Conservation (phyloP, 2,888 invertebrate species). For the Osmoderma eremita region DNA sequence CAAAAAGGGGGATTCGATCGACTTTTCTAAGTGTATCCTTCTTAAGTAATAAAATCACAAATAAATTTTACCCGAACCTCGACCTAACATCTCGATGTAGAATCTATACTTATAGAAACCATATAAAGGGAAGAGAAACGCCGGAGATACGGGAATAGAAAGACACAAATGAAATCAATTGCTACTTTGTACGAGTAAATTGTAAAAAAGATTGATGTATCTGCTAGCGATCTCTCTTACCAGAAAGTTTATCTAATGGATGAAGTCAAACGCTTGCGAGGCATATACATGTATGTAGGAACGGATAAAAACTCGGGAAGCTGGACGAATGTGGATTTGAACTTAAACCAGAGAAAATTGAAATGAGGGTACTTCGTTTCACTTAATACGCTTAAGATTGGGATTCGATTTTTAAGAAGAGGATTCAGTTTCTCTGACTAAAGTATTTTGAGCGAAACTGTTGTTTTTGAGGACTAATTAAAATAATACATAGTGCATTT, state of each 20-base stretch:
- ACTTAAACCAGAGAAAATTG: no score
- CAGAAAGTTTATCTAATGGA: neutral
- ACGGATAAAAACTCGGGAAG: no score
- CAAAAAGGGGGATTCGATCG: slow-evolving; percentile 17
- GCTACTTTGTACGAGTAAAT: slow-evolving; percentile 32
- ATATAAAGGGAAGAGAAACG: slow-evolving; percentile 9
- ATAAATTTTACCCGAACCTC: slow-evolving; percentile 29
- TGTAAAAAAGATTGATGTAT: slow-evolving; percentile 24
- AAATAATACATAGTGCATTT: no score
- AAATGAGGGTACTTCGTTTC: no score
- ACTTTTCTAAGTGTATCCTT: slow-evolving; percentile 14
- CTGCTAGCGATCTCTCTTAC: slow-evolving; percentile 16
- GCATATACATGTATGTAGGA: neutral
- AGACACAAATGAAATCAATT: slow-evolving; percentile 36
- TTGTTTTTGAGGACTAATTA: no score
- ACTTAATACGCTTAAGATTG: no score
- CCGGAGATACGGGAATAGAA: slow-evolving; percentile 19
- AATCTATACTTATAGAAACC: slow-evolving; percentile 26
- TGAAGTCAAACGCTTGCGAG: slow-evolving; percentile 6
- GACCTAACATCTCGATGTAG: slow-evolving; percentile 12
- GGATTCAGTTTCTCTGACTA: no score
- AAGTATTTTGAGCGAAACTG: no score
- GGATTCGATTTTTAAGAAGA: no score
- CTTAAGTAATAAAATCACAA: slow-evolving; percentile 31
- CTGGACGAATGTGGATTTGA: no score